Percentiles rank a stretch among this genome's conserved stretches.
Evolutionary conservation across 2,113 vertebrate genomes (phyloP).

Genomic region (Nycticryphes semicollaris): DNA sequence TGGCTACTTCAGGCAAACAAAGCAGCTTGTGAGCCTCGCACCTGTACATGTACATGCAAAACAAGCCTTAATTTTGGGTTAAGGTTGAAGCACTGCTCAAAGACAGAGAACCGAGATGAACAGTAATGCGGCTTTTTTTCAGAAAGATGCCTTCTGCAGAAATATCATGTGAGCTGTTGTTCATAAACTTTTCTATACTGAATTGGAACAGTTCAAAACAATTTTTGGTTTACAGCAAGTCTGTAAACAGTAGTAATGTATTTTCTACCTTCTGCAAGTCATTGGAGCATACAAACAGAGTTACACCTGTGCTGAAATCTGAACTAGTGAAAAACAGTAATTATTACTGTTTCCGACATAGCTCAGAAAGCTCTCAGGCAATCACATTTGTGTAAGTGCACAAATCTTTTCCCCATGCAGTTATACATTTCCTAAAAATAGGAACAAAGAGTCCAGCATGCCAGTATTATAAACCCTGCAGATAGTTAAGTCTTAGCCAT

Average conservation of each 20-base stretch:
- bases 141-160: slow-evolving; percentile 13
- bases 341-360: neutral
- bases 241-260: neutral
- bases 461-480: neutral
- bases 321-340: neutral
- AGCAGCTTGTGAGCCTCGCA: neutral
- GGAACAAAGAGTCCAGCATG: neutral
- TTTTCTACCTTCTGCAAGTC: neutral
- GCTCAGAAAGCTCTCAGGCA: neutral
- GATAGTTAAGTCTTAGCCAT: neutral
- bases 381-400: neutral
- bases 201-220: neutral
- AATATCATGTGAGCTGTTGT: neutral
- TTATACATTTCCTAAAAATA: neutral
- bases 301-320: neutral
- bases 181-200: neutral
- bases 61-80: neutral
- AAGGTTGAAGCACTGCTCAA: neutral
- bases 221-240: neutral
- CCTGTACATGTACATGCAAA: neutral
- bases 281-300: neutral
- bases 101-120: neutral
- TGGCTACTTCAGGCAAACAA: neutral
- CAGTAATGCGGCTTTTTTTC: neutral
- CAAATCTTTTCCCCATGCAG: neutral